Conservation (phyloP, 2,113 vertebrate species). For the Stomatorhinus ivindoensis region DNA sequence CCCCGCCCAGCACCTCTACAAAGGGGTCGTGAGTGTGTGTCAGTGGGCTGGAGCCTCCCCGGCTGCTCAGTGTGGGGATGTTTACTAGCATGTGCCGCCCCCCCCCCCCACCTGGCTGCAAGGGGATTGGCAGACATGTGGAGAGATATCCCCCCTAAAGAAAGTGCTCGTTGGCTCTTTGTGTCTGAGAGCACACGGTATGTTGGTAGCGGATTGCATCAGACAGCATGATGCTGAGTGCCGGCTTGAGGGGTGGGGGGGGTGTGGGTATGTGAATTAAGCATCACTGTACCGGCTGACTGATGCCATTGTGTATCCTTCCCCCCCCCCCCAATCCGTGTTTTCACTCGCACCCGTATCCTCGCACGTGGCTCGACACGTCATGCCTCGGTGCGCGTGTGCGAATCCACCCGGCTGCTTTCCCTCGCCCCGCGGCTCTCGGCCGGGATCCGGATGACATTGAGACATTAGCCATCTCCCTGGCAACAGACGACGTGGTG, state of each 20-base stretch:
- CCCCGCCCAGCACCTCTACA: no score
- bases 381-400: not conserved
- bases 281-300: slow-evolving; percentile 28
- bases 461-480: slow-evolving; percentile 55
- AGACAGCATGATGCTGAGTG: slow-evolving; percentile 14
- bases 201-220: slow-evolving; percentile 43
- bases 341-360: not conserved
- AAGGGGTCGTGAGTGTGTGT: not conserved
- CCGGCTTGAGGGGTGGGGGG: not conserved
- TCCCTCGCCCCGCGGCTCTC: slow-evolving; percentile 29
- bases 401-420: not conserved
- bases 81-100: not conserved
- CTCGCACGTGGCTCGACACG: not conserved
- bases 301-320: slow-evolving; percentile 23
- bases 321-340: not conserved
- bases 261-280: slow-evolving; percentile 19
- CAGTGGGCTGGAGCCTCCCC: not conserved
- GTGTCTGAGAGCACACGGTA: slow-evolving; percentile 29
- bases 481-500: slow-evolving; percentile 50
- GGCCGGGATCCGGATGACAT: slow-evolving; percentile 48
- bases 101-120: not conserved
- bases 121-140: slow-evolving; percentile 5
- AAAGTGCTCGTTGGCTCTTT: slow-evolving; percentile 13
- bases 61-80: not conserved
- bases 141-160: not conserved